Evolutionary conservation across 2,113 vertebrate species (phyloP).

Genomic region (Dryoscopus gambensis): DNA sequence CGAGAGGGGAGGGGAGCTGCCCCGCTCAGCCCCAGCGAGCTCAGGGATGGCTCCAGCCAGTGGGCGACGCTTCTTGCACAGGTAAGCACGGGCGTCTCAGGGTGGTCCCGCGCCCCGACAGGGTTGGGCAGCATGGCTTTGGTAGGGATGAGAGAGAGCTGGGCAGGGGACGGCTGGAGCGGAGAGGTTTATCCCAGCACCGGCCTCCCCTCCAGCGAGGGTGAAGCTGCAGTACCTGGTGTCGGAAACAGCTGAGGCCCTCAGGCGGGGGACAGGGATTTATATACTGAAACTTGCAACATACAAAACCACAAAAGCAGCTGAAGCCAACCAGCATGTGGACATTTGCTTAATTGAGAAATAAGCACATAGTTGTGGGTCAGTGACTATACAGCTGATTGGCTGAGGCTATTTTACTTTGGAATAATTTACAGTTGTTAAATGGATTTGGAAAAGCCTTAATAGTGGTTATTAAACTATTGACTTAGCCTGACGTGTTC

Average conservation of each 20-base stretch:
- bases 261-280: background rate
- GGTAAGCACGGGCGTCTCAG: background rate
- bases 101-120: background rate
- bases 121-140: rapidly evolving
- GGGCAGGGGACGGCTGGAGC: rapidly evolving
- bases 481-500: conserved; percentile 64
- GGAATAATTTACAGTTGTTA: conserved; percentile 65
- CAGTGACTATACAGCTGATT: conserved; percentile 54
- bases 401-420: conserved; percentile 49
- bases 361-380: conserved; percentile 55
- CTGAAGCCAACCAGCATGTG: background rate
- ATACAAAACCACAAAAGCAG: background rate
- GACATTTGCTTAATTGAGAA: conserved; percentile 63
- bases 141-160: background rate
- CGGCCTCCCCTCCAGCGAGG: rapidly evolving
- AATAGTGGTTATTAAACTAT: conserved; percentile 68
- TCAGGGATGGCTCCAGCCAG: rapidly evolving
- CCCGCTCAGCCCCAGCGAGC: background rate
- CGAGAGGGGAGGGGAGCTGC: rapidly evolving
- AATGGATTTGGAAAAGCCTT: conserved; percentile 65
- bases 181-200: background rate
- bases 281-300: background rate
- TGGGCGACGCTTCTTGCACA: background rate
- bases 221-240: background rate
- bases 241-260: background rate